Percentiles rank a stretch among this genome's conserved stretches.
These are phyloP conservation scores for Plutella xylostella DNA, from an alignment of 2,888 invertebrate genomes.

Conservation along the genomic window DNA sequence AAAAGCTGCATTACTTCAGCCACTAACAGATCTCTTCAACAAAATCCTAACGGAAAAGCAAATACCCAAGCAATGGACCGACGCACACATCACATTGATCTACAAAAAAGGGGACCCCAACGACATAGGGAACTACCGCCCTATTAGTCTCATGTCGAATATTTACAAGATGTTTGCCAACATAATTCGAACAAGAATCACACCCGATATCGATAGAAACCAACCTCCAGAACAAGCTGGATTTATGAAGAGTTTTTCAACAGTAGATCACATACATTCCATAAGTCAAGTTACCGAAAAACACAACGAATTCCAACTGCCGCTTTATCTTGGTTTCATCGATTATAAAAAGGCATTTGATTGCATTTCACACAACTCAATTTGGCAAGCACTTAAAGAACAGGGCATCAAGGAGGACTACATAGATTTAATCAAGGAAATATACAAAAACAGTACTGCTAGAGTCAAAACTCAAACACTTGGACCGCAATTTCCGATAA, in stretches of 20 bases:
- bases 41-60: background rate
- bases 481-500: constrained; percentile 8
- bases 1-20: background rate
- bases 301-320: background rate
- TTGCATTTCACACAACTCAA: constrained; percentile 13
- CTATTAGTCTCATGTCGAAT: background rate
- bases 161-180: background rate
- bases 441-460: constrained; percentile 8
- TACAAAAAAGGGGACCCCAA: background rate
- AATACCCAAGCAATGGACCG: background rate
- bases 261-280: background rate
- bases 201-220: background rate
- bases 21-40: background rate
- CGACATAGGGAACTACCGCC: background rate
- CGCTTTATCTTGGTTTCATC: constrained; percentile 7
- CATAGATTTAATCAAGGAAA: constrained; percentile 10
- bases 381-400: constrained; percentile 15
- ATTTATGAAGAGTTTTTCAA: background rate
- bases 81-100: background rate
- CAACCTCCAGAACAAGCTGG: background rate
- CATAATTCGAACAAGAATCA: background rate
- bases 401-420: constrained; percentile 10
- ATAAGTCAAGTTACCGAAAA: background rate
- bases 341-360: constrained; percentile 17
- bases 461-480: constrained; percentile 11